These are phyloP conservation scores for Gortyna flavago DNA, from an alignment of 2,888 invertebrate genomes.

Conservation along the genomic window DNA sequence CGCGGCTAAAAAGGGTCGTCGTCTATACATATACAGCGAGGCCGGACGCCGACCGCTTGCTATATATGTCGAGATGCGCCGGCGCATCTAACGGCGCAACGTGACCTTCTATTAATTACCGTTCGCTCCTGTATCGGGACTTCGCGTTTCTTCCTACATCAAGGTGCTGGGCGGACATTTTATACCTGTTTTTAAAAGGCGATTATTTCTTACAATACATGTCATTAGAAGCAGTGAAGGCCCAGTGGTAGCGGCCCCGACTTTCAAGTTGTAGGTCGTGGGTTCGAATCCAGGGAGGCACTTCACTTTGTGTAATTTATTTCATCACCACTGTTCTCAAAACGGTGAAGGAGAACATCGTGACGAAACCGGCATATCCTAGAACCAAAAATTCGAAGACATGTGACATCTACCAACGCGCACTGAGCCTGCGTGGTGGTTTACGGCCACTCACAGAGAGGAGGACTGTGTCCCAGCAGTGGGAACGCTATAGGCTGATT, in stretches of 20 bases:
- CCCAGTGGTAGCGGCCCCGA: background rate
- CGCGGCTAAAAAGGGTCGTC: conserved; percentile 70
- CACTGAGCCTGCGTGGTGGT: background rate
- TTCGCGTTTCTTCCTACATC: conserved; percentile 69
- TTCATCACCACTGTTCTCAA: background rate
- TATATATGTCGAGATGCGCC: conserved; percentile 84
- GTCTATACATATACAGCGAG: conserved; percentile 81
- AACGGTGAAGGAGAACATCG: background rate
- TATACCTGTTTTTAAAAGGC: conserved; percentile 11
- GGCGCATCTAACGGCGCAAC: conserved; percentile 82
- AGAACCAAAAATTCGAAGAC: background rate
- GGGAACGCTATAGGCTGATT: background rate
- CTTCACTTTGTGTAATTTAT: background rate
- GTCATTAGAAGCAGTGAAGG: background rate
- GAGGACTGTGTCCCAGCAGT: background rate
- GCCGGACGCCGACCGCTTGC: conserved; percentile 79
- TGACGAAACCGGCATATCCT: background rate
- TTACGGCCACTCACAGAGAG: background rate
- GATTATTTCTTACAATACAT: background rate
- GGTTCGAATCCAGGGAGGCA: background rate
- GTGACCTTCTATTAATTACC: conserved; percentile 88
- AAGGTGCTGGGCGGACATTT: conserved; percentile 40
- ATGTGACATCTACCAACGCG: background rate
- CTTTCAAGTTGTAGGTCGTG: background rate
- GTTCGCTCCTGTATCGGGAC: conserved; percentile 81